Evolutionary conservation across 2,113 vertebrate genomes (phyloP), one percentile per base, ranked within the genome.

Genomic region (Anguilla rostrata): DNA sequence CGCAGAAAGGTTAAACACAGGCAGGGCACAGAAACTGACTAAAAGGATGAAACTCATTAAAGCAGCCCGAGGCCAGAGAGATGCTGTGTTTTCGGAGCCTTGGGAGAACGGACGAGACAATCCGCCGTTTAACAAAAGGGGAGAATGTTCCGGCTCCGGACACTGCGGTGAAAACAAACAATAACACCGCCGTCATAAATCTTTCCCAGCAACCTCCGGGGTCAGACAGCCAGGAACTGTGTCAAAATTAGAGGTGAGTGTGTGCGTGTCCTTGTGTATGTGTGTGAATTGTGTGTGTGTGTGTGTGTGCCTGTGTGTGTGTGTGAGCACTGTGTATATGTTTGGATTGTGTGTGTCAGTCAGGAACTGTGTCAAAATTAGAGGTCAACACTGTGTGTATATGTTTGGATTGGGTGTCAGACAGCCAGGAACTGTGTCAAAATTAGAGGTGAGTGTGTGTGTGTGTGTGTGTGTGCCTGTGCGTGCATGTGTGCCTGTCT

Each of bases 381-480:
- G 39, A 78, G 22, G 41, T 49, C 57, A 71, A 18, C 8, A 8
- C 3, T 80, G 34, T 34, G 34, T 34, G 34, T 34, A 34, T 34
- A 20, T 60, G 78, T 80, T 43, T 85, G 12, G 34, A 34, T 34
- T 34, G 75, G 71, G 71, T n/a, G 71, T 75, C 71, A 75, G n/a
- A 12, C 71, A 75, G 71, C 26, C 71, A 34, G 71, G n/a, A 34
- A 34, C 8, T 75, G 71, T 75, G 71, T 75, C 71, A 75, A 34
- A 75, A 75, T 75, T 75, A 75, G 39, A 78, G 22, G 22, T 49
- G 83, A 71, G 39, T 22, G 20, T n/a, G 43, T 14, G 66, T 34
- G 43, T 20, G 56, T 20, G 2, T 80, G 39, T 60, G 78, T 80
- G 75, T 85, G 84, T 85, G 84, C 26, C 8, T 85, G 71, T 85